phyloP scores from a whole-genome alignment of 2,888 invertebrate genomes.

The Thyatira batis region DNA sequence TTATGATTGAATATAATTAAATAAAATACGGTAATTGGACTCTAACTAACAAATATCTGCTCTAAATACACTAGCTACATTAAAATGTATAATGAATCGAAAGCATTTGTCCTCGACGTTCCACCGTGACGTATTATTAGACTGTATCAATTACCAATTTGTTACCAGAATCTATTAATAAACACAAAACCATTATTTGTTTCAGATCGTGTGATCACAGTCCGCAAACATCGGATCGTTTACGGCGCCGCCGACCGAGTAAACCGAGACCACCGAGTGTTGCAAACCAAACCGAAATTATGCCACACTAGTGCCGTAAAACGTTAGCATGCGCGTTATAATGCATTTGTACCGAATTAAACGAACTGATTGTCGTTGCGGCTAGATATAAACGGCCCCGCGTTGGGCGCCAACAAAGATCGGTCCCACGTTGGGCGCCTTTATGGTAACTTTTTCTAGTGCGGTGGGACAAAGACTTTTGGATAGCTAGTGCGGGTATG shows the following conservation, averaged over 20 bases:
- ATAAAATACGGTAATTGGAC: background rate
- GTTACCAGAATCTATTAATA: conserved; percentile 51
- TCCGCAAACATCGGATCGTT: conserved; percentile 54
- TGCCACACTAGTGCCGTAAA: conserved; percentile 40
- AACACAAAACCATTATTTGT: conserved; percentile 62
- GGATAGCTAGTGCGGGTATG: conserved; percentile 49
- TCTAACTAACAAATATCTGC: background rate
- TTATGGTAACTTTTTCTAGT: conserved; percentile 19
- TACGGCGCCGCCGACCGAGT: conserved; percentile 54
- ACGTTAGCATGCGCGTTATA: conserved; percentile 29
- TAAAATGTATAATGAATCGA: background rate
- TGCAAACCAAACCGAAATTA: conserved; percentile 34
- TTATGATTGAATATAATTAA: too few species aligned
- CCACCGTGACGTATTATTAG: conserved; percentile 14
- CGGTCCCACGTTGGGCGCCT: conserved; percentile 27
- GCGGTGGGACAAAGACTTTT: conserved; percentile 17
- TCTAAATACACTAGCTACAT: background rate
- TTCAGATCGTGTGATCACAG: conserved; percentile 65
- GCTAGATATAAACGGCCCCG: conserved; percentile 7
- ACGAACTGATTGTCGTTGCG: conserved; percentile 26
- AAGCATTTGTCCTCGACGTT: conserved; percentile 1
- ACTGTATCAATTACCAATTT: conserved; percentile 42
- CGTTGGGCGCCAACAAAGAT: conserved; percentile 17
- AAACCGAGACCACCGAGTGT: conserved; percentile 32
- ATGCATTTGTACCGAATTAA: conserved; percentile 22